Conservation (phyloP, 2,113 vertebrate species). For the Laterallus jamaicensis region DNA sequence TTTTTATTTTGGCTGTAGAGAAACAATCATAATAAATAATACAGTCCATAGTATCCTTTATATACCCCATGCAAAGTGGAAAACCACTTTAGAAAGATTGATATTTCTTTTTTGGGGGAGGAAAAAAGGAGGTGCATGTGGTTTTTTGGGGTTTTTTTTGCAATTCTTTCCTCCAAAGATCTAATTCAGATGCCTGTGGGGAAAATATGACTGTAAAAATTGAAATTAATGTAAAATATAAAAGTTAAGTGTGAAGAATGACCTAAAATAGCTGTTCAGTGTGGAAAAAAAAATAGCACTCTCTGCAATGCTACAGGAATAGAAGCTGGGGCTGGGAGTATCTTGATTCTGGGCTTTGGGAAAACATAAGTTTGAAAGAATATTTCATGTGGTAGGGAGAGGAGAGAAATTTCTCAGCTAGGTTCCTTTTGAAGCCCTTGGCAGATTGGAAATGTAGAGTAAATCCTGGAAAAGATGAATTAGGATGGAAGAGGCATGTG, state of each 20-base stretch:
- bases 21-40: background rate
- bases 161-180: background rate
- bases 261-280: conserved; percentile 34
- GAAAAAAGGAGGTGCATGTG: background rate
- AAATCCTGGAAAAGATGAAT: background rate
- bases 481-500: background rate
- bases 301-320: background rate
- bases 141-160: background rate
- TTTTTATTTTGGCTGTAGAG: background rate
- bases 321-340: background rate
- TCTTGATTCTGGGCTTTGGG: background rate
- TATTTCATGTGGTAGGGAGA: background rate
- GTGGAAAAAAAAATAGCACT: conserved; percentile 20
- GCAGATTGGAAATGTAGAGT: background rate
- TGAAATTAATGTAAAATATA: conserved; percentile 46
- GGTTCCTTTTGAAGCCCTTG: background rate
- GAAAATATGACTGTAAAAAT: conserved; percentile 34
- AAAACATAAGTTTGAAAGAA: background rate
- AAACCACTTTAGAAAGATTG: background rate
- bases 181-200: background rate
- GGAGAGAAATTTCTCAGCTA: background rate
- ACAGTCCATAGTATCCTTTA: background rate
- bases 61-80: background rate
- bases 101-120: background rate
- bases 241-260: conserved; percentile 44